Evolutionary conservation across 2,888 invertebrate species (phyloP).

Genomic region (Rhamnusium bicolor): DNA sequence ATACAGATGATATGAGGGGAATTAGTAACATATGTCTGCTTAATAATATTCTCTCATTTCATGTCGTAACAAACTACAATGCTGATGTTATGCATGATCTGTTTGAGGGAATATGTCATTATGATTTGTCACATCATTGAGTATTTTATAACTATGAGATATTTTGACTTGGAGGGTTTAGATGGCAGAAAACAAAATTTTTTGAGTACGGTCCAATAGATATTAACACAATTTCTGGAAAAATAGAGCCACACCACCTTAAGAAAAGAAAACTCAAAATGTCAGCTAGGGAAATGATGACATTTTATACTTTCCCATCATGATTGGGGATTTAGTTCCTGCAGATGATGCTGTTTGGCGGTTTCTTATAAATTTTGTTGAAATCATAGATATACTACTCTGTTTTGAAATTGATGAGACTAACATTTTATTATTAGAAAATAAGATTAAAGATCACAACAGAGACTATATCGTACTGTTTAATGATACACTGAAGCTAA

Average conservation of each 20-base stretch:
- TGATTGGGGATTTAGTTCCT: conserved; percentile 56
- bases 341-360: conserved; percentile 52
- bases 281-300: conserved; percentile 57
- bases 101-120: conserved; percentile 50
- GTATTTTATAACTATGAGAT: conserved; percentile 48
- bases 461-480: conserved; percentile 29
- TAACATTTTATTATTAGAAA: too few relatives aligned
- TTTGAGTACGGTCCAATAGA: too few relatives aligned
- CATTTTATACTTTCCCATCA: conserved; percentile 51
- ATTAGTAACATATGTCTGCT: conserved; percentile 39
- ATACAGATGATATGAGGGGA: conserved; percentile 36
- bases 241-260: too few relatives aligned
- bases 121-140: conserved; percentile 49
- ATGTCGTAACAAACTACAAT: conserved; percentile 43
- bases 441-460: too few relatives aligned
- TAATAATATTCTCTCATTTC: conserved; percentile 53
- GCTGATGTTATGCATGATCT: conserved; percentile 53
- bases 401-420: not conserved
- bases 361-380: conserved; percentile 48
- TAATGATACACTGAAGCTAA: conserved; percentile 37
- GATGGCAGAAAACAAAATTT: conserved; percentile 50
- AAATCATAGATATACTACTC: too few relatives aligned
- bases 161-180: conserved; percentile 49
- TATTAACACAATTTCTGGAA: too few relatives aligned
- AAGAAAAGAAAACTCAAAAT: conserved; percentile 42